Base-by-base conservation (phyloP, 2,113 vertebrate species). In the Sphyrna mokarran region DNA sequence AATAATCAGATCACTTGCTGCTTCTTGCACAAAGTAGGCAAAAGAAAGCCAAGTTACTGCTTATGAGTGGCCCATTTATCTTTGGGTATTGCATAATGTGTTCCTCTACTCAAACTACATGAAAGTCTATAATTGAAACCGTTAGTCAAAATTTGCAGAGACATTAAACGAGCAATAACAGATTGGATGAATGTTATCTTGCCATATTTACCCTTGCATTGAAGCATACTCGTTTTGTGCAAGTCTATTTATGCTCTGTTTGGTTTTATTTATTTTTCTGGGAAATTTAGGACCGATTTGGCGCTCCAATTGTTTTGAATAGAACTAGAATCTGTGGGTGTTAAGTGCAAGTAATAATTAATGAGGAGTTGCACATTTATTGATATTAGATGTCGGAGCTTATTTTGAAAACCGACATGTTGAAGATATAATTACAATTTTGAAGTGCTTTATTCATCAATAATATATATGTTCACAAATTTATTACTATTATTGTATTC, bases 361-460 rank as follows among this genome's bases (percentile, higher is more conserved):
- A 95, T 95, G 68, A 72, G 68, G 37, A 48, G 40, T 29, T 48
- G 69, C 93, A 43, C 40, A 95, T 72, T 91, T 72, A 90, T 95
- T 29, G 93, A 72, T 95, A 95, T 72, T 95, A 70, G 26, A 95
- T 72, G 37, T 6, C 23, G 23, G 43, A 40, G 70, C 10, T 70
- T 70, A 69, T 68, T 69, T 94, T 13, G 66, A 43, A 95, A 26
- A 29, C 93, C 40, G 40, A 72, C 68, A 48, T 95, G 63, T 43
- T 43, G 11, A 48, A 48, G 93, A 68, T 48, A 72, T 72, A 70
- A 70, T 95, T 72, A 70, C 43, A 48, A 29, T 54, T 72, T 16
- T 95, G 40, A 72, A 76, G 26, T 95, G 43, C 69, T 95, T 76
- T 72, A 95, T 66, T 93, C 89, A 93, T 95, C 69, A 95, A 76